These are phyloP conservation scores for Macroglossus sobrinus DNA, from an alignment of 2,113 vertebrate species.

Conservation along the genomic window DNA sequence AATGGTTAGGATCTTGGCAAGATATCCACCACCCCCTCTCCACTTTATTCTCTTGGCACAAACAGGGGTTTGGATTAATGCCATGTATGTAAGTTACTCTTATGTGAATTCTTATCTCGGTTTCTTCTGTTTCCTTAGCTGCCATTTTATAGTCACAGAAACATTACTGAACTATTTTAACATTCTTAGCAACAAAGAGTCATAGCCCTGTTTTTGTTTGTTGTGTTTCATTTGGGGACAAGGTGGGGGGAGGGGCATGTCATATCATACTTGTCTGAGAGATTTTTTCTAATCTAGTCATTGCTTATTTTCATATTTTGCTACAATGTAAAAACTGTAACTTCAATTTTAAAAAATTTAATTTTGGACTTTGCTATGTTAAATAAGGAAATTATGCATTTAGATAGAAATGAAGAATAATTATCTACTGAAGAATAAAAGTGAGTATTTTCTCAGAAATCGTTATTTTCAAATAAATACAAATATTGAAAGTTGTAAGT, in stretches of 20 bases:
- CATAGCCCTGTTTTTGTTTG: slow-evolving; percentile 11
- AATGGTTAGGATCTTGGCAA: slow-evolving; percentile 24
- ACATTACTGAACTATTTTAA: slow-evolving; percentile 43
- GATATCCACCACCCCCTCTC: background rate
- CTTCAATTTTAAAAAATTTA: background rate
- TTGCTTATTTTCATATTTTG: slow-evolving; percentile 27
- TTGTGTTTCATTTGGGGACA: background rate
- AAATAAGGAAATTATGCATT: slow-evolving; percentile 33
- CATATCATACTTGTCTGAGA: background rate
- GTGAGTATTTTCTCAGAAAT: background rate
- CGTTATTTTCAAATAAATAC: background rate
- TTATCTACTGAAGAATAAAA: background rate
- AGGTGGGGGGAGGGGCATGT: background rate
- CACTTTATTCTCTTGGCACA: background rate
- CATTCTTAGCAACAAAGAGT: background rate
- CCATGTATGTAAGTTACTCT: slow-evolving; percentile 34
- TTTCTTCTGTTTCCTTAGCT: slow-evolving; percentile 44
- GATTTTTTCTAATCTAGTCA: background rate
- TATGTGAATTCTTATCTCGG: slow-evolving; percentile 20
- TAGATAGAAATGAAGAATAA: slow-evolving; percentile 6
- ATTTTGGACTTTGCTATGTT: background rate
- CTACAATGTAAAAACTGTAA: background rate
- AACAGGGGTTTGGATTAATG: slow-evolving; percentile 30
- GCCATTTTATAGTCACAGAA: slow-evolving; percentile 17
- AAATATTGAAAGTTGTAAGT: background rate